Percentiles rank a stretch among this genome's conserved stretches.
These are phyloP conservation scores for Acleris cristana DNA, from an alignment of 2,888 invertebrate species.

Conservation along the genomic window DNA sequence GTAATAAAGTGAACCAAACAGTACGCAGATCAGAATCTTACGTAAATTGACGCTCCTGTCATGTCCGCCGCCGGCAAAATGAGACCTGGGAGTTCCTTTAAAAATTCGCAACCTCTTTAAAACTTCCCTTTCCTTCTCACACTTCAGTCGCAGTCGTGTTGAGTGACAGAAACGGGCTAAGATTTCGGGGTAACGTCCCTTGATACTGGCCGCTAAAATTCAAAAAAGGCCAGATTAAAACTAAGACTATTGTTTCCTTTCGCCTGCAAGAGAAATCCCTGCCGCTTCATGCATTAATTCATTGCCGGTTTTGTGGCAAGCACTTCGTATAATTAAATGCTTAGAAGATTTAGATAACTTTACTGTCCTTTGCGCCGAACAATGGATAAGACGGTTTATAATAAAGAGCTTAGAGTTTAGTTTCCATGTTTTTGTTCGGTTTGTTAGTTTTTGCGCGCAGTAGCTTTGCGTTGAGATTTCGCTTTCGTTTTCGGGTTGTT, in stretches of 20 bases:
- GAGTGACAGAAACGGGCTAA: not conserved
- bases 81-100: constrained; percentile 69
- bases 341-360: constrained; percentile 63
- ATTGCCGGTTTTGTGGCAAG: constrained; percentile 72
- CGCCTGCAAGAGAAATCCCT: constrained; percentile 64
- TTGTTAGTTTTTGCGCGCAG: constrained; percentile 59
- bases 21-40: constrained; percentile 51
- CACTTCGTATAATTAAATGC: constrained; percentile 73
- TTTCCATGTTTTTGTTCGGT: constrained; percentile 43
- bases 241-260: constrained; percentile 82
- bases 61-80: constrained; percentile 53
- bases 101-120: constrained; percentile 32
- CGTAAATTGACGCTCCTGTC: constrained; percentile 60
- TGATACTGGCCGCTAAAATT: constrained; percentile 40
- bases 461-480: constrained; percentile 63
- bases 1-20: not conserved
- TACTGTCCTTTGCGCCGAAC: constrained; percentile 45
- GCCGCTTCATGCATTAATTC: constrained; percentile 80
- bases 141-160: not conserved
- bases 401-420: constrained; percentile 50
- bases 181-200: not conserved
- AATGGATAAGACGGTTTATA: constrained; percentile 51
- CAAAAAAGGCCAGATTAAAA: constrained; percentile 70
- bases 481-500: constrained; percentile 53
- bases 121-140: not conserved